Evolutionary conservation across 2,888 invertebrate genomes (phyloP), one percentile per base, ranked within the genome.

Genomic region (Macroteleia sp.): DNA sequence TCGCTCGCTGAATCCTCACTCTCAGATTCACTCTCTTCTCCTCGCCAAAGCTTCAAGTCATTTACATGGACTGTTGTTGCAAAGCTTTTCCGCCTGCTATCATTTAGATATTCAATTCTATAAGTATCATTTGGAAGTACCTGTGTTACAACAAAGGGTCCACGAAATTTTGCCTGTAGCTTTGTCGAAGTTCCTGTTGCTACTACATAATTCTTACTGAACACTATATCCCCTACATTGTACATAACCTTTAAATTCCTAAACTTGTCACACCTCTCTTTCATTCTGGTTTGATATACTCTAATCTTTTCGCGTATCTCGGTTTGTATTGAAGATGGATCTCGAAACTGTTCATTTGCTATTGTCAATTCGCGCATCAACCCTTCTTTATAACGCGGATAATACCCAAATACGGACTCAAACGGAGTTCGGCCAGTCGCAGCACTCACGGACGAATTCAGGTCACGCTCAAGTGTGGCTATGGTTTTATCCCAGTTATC

Each of bases 331-430:
- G 6, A 25, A 25, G 25, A 25, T 25, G 25, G 25, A 25, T 6
- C 6, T 6, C 4, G 3, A 25, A 25, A 25, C 25, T 25, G 3
- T 25, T 25, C 25, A 25, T 3, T 5, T 6, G 6, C 3, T 5
- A 6, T 20, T 19, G 12, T 44, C 20, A 19, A 14, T 5, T 44
- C 9, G 6, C 32, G 32, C 6, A 32, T 5, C n/a, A 10, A 8
- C 56, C 70, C 19, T 74, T 56, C 10, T 76, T 80, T 14, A 6
- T 8, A 34, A 4, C 34, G 12, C 3, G 34, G 34, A 2, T 67
- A 19, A 25, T 66, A 73, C 4, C 64, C 73, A 3, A 30, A 48
- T 8, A 71, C 9, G 0, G 39, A 6, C 41, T 46, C 46, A 10
- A 19, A 57, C 1, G 57, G 44, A 1, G 44, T 14, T 22, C 32